Evolutionary conservation across 2,113 vertebrate genomes (phyloP).

Genomic region (Vidua chalybeata): DNA sequence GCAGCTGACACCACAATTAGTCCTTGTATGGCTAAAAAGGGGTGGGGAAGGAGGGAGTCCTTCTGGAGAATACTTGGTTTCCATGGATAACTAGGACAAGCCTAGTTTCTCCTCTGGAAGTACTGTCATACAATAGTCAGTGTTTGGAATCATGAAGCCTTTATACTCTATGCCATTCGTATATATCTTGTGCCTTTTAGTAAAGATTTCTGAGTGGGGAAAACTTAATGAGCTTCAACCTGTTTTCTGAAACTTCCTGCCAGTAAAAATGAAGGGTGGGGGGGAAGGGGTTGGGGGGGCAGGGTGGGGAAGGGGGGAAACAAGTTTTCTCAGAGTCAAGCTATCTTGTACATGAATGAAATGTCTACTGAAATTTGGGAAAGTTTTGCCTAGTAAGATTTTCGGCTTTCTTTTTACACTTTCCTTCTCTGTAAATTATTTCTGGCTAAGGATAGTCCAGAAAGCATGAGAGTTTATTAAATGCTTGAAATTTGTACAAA

Average conservation of each 20-base stretch:
- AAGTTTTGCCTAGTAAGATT: not conserved
- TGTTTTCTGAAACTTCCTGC: not conserved
- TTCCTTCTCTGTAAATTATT: not conserved
- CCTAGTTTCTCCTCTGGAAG: not conserved
- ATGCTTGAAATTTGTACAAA: not conserved
- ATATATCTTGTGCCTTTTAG: not conserved
- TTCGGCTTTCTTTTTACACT: not conserved
- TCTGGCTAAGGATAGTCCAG: not conserved
- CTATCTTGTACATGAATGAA: not conserved
- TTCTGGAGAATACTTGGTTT: constrained; percentile 21
- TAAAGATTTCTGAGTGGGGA: not conserved
- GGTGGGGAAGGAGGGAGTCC: not conserved
- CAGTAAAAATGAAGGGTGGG: not conserved
- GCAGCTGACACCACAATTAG: constrained; percentile 54
- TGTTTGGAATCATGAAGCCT: rapidly evolving
- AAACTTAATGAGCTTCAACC: not conserved
- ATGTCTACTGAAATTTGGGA: not conserved
- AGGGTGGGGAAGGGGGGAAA: not conserved
- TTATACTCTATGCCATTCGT: not conserved
- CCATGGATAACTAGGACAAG: not conserved
- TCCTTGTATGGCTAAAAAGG: not conserved
- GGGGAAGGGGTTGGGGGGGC: no score
- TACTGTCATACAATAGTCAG: not conserved
- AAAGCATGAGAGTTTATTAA: not conserved
- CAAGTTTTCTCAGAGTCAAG: not conserved